Evolutionary conservation across 2,113 vertebrate genomes (phyloP).

Genomic region (Isurus oxyrinchus): DNA sequence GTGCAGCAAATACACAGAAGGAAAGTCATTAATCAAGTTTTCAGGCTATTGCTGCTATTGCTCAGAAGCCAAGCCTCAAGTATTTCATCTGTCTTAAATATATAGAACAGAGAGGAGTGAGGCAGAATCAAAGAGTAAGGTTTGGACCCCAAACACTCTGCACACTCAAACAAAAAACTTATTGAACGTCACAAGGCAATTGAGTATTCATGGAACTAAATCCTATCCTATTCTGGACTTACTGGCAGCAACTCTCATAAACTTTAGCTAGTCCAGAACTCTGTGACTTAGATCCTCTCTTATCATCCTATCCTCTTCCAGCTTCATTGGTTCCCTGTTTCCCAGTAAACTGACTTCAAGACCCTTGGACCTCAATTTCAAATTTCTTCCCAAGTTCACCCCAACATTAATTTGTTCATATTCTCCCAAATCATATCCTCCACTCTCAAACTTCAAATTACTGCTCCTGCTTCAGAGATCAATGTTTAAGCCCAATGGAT

Average conservation of each 20-base stretch:
- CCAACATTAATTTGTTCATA: not conserved
- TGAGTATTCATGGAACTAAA: not conserved
- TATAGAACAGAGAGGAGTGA: not conserved
- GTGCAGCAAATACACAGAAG: not conserved
- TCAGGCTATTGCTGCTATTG: not conserved
- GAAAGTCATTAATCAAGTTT: slow-evolving; percentile 24
- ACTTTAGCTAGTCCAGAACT: not conserved
- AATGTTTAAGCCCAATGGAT: not conserved
- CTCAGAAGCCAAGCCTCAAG: not conserved
- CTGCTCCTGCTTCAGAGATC: not conserved
- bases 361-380: not conserved
- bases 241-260: not conserved
- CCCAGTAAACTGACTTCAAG: not conserved
- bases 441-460: not conserved
- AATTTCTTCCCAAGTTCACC: not conserved
- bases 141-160: not conserved
- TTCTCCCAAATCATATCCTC: not conserved
- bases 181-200: not conserved
- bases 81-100: not conserved
- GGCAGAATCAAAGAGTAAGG: not conserved
- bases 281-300: not conserved
- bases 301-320: not conserved
- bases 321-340: not conserved
- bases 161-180: not conserved
- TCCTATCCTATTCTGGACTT: not conserved